A percentile compares a stretch with the other conserved stretches of the same genome.
These are phyloP conservation scores for Habroteleia sp. DNA, from an alignment of 2,888 invertebrate species.

Conservation along the genomic window DNA sequence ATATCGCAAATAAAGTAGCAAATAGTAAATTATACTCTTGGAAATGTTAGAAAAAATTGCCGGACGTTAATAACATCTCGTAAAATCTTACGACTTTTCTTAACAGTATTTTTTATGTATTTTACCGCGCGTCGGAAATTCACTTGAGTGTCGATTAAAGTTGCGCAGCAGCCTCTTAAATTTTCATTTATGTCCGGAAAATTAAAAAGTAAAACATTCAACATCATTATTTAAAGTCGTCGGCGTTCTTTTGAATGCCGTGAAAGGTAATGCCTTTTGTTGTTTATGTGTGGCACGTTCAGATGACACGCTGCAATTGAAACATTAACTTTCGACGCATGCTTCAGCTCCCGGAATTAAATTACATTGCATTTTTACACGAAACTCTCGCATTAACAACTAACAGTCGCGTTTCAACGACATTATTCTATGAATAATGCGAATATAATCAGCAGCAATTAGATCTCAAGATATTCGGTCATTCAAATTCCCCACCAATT, in stretches of 20 bases:
- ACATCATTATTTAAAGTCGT: slow-evolving; percentile 36
- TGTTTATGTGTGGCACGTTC: slow-evolving; percentile 38
- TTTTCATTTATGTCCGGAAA: slow-evolving; percentile 32
- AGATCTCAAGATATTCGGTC: too few relatives aligned
- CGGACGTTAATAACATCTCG: slow-evolving; percentile 21
- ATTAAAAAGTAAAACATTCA: slow-evolving; percentile 40
- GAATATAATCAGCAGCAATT: too few relatives aligned
- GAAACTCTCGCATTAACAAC: background rate
- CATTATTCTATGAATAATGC: slow-evolving; percentile 7
- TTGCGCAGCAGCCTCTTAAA: slow-evolving; percentile 29
- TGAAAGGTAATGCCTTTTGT: slow-evolving; percentile 7
- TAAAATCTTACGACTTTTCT: slow-evolving; percentile 50
- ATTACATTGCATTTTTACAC: slow-evolving; percentile 25
- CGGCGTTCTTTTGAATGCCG: slow-evolving; percentile 15
- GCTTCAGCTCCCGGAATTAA: slow-evolving; percentile 21
- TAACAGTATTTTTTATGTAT: slow-evolving; percentile 32
- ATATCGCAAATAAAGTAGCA: slow-evolving; percentile 34
- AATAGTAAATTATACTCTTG: slow-evolving; percentile 37
- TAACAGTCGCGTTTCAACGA: background rate
- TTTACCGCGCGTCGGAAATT: slow-evolving; percentile 25
- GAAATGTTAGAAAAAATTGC: slow-evolving; percentile 29
- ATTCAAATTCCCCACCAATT: too few relatives aligned
- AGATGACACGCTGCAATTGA: slow-evolving; percentile 35
- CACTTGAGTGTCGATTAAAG: slow-evolving; percentile 39
- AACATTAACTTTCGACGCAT: slow-evolving; percentile 48